Conservation (phyloP, 2,113 vertebrate genomes). For the Oostethus manadensis region DNA sequence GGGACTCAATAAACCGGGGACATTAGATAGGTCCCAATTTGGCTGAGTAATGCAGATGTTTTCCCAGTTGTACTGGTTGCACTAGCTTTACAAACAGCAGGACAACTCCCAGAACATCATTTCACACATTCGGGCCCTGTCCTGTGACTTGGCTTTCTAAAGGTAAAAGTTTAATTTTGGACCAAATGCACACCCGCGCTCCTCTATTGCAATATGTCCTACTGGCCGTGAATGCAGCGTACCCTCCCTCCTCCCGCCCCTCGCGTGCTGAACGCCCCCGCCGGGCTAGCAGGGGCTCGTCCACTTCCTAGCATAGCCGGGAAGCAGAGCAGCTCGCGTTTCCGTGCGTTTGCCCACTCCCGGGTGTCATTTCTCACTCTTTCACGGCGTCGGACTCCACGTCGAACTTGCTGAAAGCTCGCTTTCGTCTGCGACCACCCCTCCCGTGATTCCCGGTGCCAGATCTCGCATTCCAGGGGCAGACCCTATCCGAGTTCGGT, state of each 20-base stretch:
- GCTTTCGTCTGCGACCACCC: neutral
- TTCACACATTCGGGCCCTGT: too few relatives aligned
- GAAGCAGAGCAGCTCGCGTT: conserved; percentile 27
- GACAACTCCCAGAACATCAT: too few relatives aligned
- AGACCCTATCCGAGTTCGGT: conserved; percentile 4
- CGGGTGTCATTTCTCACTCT: neutral
- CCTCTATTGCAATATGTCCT: neutral
- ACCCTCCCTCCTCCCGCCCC: conserved; percentile 11
- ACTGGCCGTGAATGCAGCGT: conserved; percentile 34
- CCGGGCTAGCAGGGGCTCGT: conserved; percentile 32
- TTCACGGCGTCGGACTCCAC: neutral
- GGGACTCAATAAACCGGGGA: neutral
- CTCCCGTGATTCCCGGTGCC: neutral
- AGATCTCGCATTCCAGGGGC: neutral
- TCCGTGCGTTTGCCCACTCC: conserved; percentile 8
- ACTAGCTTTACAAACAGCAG: too few relatives aligned
- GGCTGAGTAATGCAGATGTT: too few relatives aligned
- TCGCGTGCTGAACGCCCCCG: conserved; percentile 45
- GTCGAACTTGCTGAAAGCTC: conserved; percentile 1
- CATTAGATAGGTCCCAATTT: too few relatives aligned
- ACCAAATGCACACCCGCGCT: neutral
- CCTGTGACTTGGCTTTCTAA: too few relatives aligned
- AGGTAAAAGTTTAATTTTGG: too few relatives aligned
- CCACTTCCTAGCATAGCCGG: conserved; percentile 38
- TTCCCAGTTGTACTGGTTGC: too few relatives aligned